A percentile compares a stretch with the other conserved stretches of the same genome.
These are phyloP conservation scores for Ectemnius lituratus DNA, from an alignment of 2,888 invertebrate species.

Conservation along the genomic window DNA sequence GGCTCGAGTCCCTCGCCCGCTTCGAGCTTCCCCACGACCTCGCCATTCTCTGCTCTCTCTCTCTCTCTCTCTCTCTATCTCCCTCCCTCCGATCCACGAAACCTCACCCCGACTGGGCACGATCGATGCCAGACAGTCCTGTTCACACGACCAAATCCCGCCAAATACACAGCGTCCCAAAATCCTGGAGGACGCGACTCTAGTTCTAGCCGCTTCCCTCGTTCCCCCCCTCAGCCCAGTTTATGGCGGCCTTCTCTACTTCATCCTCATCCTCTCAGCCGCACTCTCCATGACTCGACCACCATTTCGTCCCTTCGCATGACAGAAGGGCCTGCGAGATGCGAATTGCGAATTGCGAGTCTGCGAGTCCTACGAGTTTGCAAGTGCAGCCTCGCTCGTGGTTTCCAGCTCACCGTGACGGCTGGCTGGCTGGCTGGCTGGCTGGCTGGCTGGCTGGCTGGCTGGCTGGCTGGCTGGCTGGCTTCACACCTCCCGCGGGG, in stretches of 20 bases:
- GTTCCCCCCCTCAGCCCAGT: not conserved
- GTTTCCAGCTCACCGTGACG: conserved; percentile 35
- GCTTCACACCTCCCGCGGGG: not conserved
- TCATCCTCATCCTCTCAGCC: conserved; percentile 1
- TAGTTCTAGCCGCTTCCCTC: conserved; percentile 19
- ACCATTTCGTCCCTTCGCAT: conserved; percentile 32
- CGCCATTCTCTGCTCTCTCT: conserved; percentile 42
- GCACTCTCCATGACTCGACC: conserved; percentile 20
- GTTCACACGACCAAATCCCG: conserved; percentile 76
- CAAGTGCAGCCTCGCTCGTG: conserved; percentile 30
- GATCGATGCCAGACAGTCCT: conserved; percentile 78
- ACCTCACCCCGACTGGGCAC: conserved; percentile 61
- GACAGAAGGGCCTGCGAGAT: conserved; percentile 16
- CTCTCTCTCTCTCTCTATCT: conserved; percentile 31
- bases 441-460: no score
- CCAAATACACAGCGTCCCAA: conserved; percentile 64
- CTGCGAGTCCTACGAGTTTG: conserved; percentile 1
- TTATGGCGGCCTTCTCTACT: not conserved
- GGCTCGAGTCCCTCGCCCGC: conserved; percentile 30
- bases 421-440: not conserved
- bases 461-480: no score
- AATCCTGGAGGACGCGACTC: conserved; percentile 41
- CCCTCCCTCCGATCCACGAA: conserved; percentile 42
- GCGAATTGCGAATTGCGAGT: no score
- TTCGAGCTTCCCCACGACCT: conserved; percentile 40